Evolutionary conservation across 2,888 invertebrate genomes (phyloP).

Genomic region (Minunthozetes semirufus): DNA sequence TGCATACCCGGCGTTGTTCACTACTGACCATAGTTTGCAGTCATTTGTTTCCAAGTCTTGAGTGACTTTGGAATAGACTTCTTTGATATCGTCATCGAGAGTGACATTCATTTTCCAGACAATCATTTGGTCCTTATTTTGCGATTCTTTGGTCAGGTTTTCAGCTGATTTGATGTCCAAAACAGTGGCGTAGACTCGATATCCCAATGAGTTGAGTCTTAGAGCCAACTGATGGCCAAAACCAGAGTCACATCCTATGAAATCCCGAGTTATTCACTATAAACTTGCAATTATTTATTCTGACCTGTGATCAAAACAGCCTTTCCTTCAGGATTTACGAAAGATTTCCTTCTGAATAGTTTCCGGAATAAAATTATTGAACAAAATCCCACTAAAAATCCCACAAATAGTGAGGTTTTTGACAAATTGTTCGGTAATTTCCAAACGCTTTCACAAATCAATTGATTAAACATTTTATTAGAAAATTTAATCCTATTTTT

Average conservation of each 20-base stretch:
- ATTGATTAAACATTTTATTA: too few species aligned
- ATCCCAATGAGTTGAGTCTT: conserved; percentile 10
- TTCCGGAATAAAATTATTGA: too few species aligned
- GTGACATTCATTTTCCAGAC: conserved; percentile 47
- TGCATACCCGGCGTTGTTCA: conserved; percentile 53
- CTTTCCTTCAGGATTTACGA: conserved; percentile 62
- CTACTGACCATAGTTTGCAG: conserved; percentile 51
- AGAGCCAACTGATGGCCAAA: conserved; percentile 21
- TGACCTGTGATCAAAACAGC: conserved; percentile 34
- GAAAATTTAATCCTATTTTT: too few species aligned
- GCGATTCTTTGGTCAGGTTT: background rate
- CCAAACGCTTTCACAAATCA: too few species aligned
- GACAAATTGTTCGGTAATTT: too few species aligned
- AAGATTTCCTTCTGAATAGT: too few species aligned
- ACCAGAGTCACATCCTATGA: conserved; percentile 34
- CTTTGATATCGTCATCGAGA: conserved; percentile 45
- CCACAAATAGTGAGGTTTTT: too few species aligned
- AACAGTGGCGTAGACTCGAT: conserved; percentile 19
- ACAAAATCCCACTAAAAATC: too few species aligned
- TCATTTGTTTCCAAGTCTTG: background rate
- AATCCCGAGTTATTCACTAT: too few species aligned
- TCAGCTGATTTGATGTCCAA: background rate
- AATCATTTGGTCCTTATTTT: conserved; percentile 40
- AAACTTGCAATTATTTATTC: too few species aligned
- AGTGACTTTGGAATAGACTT: conserved; percentile 44